A percentile compares a stretch with the other conserved stretches of the same genome.
These are phyloP conservation scores for Beroe forskalii DNA, from an alignment of 37 sponge, comb jelly and placozoan species.

Conservation along the genomic window DNA sequence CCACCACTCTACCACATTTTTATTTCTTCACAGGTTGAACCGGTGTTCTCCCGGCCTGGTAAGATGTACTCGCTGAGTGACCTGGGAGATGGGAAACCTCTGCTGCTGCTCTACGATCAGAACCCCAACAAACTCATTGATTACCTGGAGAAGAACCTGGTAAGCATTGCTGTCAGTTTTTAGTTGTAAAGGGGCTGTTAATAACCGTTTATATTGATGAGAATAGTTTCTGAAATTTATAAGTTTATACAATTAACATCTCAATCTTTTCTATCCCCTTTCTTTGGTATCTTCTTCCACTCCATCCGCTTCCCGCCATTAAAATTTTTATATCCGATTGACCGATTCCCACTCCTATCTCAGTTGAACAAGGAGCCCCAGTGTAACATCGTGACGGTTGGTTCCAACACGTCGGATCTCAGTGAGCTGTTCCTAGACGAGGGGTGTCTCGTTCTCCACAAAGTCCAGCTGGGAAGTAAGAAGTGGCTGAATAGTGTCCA, in stretches of 20 bases:
- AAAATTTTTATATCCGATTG: no score
- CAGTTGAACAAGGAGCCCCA: slow-evolving; percentile 11
- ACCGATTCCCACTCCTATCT: no score
- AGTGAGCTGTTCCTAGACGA: slow-evolving; percentile 16
- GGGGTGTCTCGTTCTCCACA: slow-evolving; percentile 57
- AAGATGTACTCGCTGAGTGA: not conserved
- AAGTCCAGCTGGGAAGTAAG: slow-evolving; percentile 35
- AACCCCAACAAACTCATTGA: slow-evolving; percentile 32
- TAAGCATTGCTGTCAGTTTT: not conserved
- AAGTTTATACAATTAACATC: no score
- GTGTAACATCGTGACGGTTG: slow-evolving; percentile 9
- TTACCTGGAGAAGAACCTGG: slow-evolving; percentile 56
- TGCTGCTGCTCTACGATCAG: slow-evolving; percentile 9
- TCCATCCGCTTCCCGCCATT: no score
- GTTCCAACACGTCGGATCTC: slow-evolving; percentile 35
- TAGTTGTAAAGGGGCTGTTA: no score
- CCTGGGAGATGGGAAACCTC: not conserved
- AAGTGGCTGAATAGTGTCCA: slow-evolving; percentile 7
- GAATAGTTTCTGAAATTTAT: no score
- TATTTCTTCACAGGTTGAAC: slow-evolving; percentile 19
- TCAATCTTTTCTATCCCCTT: no score
- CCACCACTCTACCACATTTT: no score
- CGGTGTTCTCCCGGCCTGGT: not conserved
- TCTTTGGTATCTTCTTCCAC: no score
- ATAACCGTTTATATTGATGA: no score